Percentiles rank a stretch among this genome's conserved stretches.
phyloP scores from a whole-genome alignment of 1,140 invertebrate genomes.

The Drosophila grimshawi region DNA sequence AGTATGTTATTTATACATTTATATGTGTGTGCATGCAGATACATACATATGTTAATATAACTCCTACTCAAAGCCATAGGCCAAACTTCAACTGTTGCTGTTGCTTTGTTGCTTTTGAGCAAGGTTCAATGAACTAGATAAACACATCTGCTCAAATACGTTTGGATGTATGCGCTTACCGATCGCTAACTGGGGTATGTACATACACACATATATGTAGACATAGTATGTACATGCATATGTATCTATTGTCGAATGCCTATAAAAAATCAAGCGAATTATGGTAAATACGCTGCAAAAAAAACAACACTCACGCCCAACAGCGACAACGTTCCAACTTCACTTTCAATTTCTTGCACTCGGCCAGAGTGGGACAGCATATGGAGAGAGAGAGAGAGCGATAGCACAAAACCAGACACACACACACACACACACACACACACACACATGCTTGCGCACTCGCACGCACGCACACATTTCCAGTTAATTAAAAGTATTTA shows the following conservation, averaged over 20 bases:
- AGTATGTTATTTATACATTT: background rate
- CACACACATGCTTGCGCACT: constrained; percentile 13
- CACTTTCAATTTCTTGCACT: constrained; percentile 42
- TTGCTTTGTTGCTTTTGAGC: constrained; percentile 4
- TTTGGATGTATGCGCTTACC: constrained; percentile 20
- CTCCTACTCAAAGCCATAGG: background rate
- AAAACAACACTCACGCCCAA: constrained; percentile 50
- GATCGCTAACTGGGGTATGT: constrained; percentile 45
- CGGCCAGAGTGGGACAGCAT: constrained; percentile 31
- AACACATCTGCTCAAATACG: constrained; percentile 71
- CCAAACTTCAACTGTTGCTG: constrained; percentile 3
- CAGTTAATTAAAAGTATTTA: constrained; percentile 81
- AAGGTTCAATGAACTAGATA: constrained; percentile 64
- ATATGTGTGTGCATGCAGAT: background rate
- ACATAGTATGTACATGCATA: background rate
- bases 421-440: constrained; percentile 17
- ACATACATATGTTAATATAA: background rate
- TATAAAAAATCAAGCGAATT: constrained; percentile 64
- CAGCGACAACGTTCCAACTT: constrained; percentile 17
- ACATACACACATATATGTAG: background rate
- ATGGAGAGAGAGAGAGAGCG: background rate
- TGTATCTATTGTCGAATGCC: constrained; percentile 47
- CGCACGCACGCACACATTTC: constrained; percentile 50
- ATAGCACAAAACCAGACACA: constrained; percentile 1
- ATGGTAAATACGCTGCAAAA: constrained; percentile 65